These are phyloP conservation scores for Drosophila formosana DNA, from an alignment of 2,888 invertebrate genomes.

Conservation along the genomic window DNA sequence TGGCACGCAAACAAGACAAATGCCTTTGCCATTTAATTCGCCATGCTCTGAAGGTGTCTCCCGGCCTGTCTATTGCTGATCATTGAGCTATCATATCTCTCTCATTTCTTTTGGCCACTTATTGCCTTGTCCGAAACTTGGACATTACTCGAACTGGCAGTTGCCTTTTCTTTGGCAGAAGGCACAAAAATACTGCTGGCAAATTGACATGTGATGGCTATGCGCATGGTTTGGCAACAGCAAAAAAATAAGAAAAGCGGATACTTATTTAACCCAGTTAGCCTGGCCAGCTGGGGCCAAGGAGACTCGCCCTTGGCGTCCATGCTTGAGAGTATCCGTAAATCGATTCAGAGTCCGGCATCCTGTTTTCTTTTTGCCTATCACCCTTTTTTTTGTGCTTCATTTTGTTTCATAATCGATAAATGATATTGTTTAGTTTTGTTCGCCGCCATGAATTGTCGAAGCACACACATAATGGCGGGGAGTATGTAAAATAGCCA, in stretches of 20 bases:
- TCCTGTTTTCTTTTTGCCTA: slow-evolving; percentile 37
- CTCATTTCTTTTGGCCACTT: not conserved
- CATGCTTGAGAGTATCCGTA: slow-evolving; percentile 27
- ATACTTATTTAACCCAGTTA: slow-evolving; percentile 50
- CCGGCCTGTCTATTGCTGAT: not conserved
- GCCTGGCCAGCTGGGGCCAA: slow-evolving; percentile 23
- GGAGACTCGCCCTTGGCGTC: slow-evolving; percentile 21
- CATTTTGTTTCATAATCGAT: slow-evolving; percentile 60
- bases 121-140: not conserved
- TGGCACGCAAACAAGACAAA: not conserved
- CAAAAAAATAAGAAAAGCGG: slow-evolving; percentile 16
- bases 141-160: not conserved
- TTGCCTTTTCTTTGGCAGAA: not conserved
- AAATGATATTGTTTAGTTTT: slow-evolving; percentile 74
- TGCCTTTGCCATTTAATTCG: not conserved
- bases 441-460: slow-evolving; percentile 47
- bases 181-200: slow-evolving; percentile 24
- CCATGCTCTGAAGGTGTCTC: not conserved
- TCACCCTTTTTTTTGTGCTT: slow-evolving; percentile 25
- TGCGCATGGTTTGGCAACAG: slow-evolving; percentile 27
- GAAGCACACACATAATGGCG: slow-evolving; percentile 1
- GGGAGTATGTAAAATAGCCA: slow-evolving; percentile 65
- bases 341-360: slow-evolving; percentile 39
- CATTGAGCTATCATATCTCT: not conserved
- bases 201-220: slow-evolving; percentile 59